Percentiles rank a stretch among this genome's conserved stretches.
These are phyloP conservation scores for Pocota personata DNA, from an alignment of 2,888 invertebrate genomes.

Conservation along the genomic window DNA sequence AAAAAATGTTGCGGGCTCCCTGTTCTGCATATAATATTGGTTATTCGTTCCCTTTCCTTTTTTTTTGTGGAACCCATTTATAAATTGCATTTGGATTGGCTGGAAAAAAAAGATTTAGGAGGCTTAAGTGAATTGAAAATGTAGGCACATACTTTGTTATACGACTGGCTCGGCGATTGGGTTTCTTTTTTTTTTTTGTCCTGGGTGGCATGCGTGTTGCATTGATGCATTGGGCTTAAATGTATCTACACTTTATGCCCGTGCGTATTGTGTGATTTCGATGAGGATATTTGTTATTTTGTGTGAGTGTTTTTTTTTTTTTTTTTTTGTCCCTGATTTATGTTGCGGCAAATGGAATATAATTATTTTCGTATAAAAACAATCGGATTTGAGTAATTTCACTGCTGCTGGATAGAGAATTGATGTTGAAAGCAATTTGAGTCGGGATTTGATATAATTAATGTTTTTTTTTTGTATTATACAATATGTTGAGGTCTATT, in stretches of 20 bases:
- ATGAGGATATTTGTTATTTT: conserved; percentile 52
- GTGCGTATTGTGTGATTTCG: conserved; percentile 66
- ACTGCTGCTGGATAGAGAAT: background rate
- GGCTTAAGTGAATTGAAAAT: conserved; percentile 73
- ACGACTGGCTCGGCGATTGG: conserved; percentile 2
- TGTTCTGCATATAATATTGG: conserved; percentile 69
- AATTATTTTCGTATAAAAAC: conserved; percentile 71
- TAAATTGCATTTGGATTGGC: conserved; percentile 74
- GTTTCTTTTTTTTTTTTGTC: conserved; percentile 16
- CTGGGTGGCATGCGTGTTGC: conserved; percentile 72
- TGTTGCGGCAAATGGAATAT: conserved; percentile 75
- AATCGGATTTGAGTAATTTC: conserved; percentile 68
- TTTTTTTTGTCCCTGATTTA: conserved; percentile 64
- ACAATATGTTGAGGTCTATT: conserved; percentile 1
- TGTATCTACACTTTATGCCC: conserved; percentile 60
- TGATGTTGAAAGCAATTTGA: conserved; percentile 33
- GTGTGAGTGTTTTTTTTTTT: conserved; percentile 10
- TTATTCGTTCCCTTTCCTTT: conserved; percentile 17
- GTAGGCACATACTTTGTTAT: conserved; percentile 72
- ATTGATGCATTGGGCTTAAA: conserved; percentile 68
- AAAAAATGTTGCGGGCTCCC: conserved; percentile 56
- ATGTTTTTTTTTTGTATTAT: background rate
- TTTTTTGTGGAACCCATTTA: conserved; percentile 59
- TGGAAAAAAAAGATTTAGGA: conserved; percentile 70
- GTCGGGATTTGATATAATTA: conserved; percentile 31